These are phyloP conservation scores for Dexiosoma caninum DNA, from an alignment of 2,888 invertebrate species.

Conservation along the genomic window DNA sequence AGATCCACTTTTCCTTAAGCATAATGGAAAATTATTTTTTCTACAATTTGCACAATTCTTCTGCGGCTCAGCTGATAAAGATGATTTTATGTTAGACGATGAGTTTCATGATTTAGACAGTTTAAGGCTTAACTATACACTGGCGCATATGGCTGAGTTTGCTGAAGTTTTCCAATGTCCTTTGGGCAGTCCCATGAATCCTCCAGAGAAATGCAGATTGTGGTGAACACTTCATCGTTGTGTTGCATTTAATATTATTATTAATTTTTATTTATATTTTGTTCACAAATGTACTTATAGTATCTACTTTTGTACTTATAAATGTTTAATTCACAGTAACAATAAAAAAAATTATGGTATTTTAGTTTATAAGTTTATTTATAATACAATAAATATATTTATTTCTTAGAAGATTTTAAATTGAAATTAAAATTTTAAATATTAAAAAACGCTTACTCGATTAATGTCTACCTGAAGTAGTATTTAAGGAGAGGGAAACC, in stretches of 20 bases:
- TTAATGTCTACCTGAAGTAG: no score
- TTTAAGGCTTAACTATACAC: conserved; percentile 69
- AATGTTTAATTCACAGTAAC: not conserved
- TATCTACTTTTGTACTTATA: conserved; percentile 9
- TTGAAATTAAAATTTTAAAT: not conserved
- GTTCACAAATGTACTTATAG: conserved; percentile 29
- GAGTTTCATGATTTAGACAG: conserved; percentile 69
- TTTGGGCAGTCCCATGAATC: conserved; percentile 68
- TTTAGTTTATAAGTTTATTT: conserved; percentile 24
- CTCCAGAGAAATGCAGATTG: conserved; percentile 66
- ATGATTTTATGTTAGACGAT: conserved; percentile 63
- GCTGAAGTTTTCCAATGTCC: conserved; percentile 68
- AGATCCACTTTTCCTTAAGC: conserved; percentile 55
- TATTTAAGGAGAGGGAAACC: no score
- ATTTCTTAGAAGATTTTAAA: not conserved
- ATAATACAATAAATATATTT: not conserved
- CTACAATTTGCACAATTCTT: conserved; percentile 74
- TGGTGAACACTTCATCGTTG: conserved; percentile 66
- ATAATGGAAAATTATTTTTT: conserved; percentile 69
- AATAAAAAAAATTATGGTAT: not conserved
- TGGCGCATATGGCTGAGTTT: conserved; percentile 71
- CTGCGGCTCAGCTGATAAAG: conserved; percentile 65
- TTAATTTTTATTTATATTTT: not conserved
- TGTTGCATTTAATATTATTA: no score
- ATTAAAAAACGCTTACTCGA: no score